Conservation (phyloP, 92 coral and sea anemone genomes). For the Bergia sp. region DNA sequence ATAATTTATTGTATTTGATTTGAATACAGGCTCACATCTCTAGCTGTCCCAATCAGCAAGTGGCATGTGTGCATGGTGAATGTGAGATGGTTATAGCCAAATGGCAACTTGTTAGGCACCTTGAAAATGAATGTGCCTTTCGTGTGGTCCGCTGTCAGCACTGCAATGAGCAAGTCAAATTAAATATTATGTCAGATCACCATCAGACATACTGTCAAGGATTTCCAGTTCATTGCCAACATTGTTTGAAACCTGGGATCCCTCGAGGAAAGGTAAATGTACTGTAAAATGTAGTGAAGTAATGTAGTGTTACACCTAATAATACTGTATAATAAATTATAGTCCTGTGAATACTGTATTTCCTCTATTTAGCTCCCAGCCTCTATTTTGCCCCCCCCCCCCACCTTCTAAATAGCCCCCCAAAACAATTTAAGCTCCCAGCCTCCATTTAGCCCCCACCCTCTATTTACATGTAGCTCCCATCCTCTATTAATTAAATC, state of each 20-base stretch:
- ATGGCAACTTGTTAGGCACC: background rate
- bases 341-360: too few species aligned
- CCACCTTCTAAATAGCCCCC: too few species aligned
- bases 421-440: too few species aligned
- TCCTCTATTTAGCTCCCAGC: too few species aligned
- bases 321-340: background rate
- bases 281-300: background rate
- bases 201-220: background rate
- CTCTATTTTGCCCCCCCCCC: too few species aligned
- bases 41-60: background rate
- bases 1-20: background rate
- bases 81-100: constrained; percentile 24
- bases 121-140: constrained; percentile 4
- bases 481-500: too few species aligned
- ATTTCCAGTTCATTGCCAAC: background rate
- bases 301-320: background rate
- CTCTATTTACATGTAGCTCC: too few species aligned
- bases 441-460: too few species aligned
- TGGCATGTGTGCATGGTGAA: background rate
- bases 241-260: constrained; percentile 1
- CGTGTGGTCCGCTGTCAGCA: background rate
- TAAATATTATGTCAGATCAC: background rate
- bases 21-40: background rate
- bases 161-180: background rate
- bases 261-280: constrained; percentile 32